A percentile compares a stretch with the other conserved stretches of the same genome.
Conservation (phyloP, 1,140 invertebrate species). For the Drosophila kanapiae region DNA sequence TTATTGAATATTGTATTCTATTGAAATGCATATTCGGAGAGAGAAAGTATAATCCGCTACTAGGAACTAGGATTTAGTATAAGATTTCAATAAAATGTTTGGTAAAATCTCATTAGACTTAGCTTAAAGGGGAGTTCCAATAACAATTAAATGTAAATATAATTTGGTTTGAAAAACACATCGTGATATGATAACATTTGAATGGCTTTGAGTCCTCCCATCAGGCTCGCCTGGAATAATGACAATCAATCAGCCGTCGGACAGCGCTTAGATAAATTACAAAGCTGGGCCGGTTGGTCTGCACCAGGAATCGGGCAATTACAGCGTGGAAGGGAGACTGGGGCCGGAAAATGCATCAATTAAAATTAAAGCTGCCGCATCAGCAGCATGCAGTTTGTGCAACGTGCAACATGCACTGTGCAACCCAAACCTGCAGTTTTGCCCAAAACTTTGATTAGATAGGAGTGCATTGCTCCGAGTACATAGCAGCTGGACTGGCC, state of each 20-base stretch:
- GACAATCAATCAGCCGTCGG: slow-evolving; percentile 54
- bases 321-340: slow-evolving; percentile 10
- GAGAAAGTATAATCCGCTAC: neutral
- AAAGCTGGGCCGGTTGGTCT: slow-evolving; percentile 21
- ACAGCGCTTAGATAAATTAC: slow-evolving; percentile 54
- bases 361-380: slow-evolving; percentile 76
- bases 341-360: slow-evolving; percentile 65
- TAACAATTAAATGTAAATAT: neutral
- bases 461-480: slow-evolving; percentile 70
- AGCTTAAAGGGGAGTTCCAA: neutral
- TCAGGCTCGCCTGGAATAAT: slow-evolving; percentile 2
- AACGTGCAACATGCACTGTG: slow-evolving; percentile 1
- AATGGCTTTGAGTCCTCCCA: neutral
- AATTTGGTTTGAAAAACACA: neutral
- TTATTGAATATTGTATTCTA: neutral
- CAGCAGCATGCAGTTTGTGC: slow-evolving; percentile 11
- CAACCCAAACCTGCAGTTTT: slow-evolving; percentile 26
- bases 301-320: slow-evolving; percentile 36
- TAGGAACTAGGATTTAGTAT: neutral
- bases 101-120: neutral
- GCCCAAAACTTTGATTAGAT: slow-evolving; percentile 67
- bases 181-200: neutral
- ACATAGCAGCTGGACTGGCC: slow-evolving; percentile 24
- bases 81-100: neutral
- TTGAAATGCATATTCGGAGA: neutral